Percentiles rank a stretch among this genome's conserved stretches.
Evolutionary conservation across 2,113 vertebrate genomes (phyloP).

Genomic region (Odobenus rosmarus): DNA sequence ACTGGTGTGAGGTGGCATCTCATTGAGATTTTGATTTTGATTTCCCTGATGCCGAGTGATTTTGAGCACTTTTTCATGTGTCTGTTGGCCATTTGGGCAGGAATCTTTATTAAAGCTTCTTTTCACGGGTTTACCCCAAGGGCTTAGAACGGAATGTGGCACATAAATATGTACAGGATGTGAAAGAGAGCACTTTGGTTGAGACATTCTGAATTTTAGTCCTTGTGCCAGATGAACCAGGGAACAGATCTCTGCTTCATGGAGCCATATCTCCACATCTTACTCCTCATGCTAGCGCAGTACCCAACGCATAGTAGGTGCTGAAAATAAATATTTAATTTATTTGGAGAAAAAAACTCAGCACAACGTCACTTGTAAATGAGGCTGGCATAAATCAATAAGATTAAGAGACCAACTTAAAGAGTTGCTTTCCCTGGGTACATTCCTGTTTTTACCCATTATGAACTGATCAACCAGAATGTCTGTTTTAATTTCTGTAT

Average conservation of each 20-base stretch:
- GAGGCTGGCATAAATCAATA: background rate
- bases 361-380: background rate
- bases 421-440: background rate
- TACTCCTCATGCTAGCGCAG: background rate
- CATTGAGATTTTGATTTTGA: too few relatives aligned
- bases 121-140: background rate
- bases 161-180: background rate
- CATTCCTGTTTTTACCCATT: background rate
- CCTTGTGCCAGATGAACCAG: background rate
- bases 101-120: background rate
- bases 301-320: background rate
- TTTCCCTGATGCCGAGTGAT: too few relatives aligned
- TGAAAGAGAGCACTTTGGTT: background rate
- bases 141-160: background rate
- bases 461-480: background rate
- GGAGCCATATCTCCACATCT: too few relatives aligned
- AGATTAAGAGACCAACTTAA: background rate
- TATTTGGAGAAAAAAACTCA: background rate
- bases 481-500: background rate
- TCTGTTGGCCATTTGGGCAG: too few relatives aligned
- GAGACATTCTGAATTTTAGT: background rate
- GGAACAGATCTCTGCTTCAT: background rate
- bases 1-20: too few relatives aligned
- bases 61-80: too few relatives aligned
- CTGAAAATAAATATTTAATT: background rate